Percentiles rank a stretch among this genome's conserved stretches.
Conservation (phyloP, 2,113 vertebrate genomes). For the Callorhinus ursinus region DNA sequence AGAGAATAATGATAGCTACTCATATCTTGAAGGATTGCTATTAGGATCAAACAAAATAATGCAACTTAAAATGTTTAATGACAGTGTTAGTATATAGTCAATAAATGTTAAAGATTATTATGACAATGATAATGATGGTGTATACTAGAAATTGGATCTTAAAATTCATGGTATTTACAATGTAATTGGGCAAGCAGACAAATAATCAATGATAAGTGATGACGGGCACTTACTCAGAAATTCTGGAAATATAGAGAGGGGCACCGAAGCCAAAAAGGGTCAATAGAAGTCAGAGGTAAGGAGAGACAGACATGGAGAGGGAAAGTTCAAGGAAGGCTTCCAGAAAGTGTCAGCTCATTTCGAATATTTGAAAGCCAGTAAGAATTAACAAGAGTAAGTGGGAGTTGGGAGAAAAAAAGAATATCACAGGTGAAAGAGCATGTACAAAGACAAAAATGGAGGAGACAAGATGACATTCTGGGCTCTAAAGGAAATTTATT, state of each 20-base stretch:
- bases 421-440: not conserved
- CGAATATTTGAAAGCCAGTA: not conserved
- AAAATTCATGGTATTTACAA: not conserved
- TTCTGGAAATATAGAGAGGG: not conserved
- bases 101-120: not conserved
- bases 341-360: not conserved
- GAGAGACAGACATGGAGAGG: not conserved
- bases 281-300: not conserved
- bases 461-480: not conserved
- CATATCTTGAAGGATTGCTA: not conserved
- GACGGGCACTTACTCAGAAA: not conserved
- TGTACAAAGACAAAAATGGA: constrained; percentile 11
- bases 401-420: not conserved
- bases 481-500: not conserved
- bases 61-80: not conserved
- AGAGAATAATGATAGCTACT: not conserved
- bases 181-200: not conserved
- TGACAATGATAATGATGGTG: not conserved
- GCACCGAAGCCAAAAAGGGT: constrained; percentile 10
- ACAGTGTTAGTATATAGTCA: not conserved
- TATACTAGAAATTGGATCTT: not conserved
- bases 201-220: constrained; percentile 15
- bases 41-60: constrained; percentile 10
- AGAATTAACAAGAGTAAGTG: not conserved
- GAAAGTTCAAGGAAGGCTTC: not conserved